Evolutionary conservation across 2,797 vertebrate genomes (phyloP), one percentile per base, ranked within the genome.

Genomic region (Hippocampus kuda): DNA sequence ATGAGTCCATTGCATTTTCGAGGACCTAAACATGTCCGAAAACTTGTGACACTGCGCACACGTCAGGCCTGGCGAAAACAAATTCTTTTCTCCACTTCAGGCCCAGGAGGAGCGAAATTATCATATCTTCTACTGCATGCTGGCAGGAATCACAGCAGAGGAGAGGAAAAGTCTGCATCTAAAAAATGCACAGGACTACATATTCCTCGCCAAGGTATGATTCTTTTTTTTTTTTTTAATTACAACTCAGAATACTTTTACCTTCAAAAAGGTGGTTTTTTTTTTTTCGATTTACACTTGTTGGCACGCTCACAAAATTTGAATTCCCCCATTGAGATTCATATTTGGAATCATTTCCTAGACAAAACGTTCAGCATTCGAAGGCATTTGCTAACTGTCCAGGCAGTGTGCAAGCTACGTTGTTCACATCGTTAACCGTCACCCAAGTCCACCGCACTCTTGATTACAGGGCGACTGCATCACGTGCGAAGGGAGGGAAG

Each of bases 101-200:
- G 95, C 97, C 30, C 81, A 77, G 0, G 94, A 98, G 0, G 97
- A 99, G 86, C 92, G 97, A 79, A 99, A 99, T 82, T 99, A 99
- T 68, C 97, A 99, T 0, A 87, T 99, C 64, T 99, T 99, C 86
- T 99, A 99, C 80, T 99, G 96, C 83, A 98, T 98, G 96, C 82
- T 99, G 83, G 93, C 92, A 76, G 97, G 97, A 54, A 98, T 98
- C 95, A 90, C 90, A 0, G 5, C 74, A 6, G 95, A 97, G 0
- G 94, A 98, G 88, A 98, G 96, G 86, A 94, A 91, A 87, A 93
- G 92, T 67, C 88, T 98, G 68, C 91, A 92, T 0, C 90, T 98
- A 61, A 91, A 93, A 67, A 92, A 93, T 75, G 95, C 97, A 72
- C 87, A 88, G 0, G 94, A 98, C 80, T 99, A 94, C 85, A 95